Conservation (phyloP, 2,113 vertebrate species). For the Tamias sibiricus region DNA sequence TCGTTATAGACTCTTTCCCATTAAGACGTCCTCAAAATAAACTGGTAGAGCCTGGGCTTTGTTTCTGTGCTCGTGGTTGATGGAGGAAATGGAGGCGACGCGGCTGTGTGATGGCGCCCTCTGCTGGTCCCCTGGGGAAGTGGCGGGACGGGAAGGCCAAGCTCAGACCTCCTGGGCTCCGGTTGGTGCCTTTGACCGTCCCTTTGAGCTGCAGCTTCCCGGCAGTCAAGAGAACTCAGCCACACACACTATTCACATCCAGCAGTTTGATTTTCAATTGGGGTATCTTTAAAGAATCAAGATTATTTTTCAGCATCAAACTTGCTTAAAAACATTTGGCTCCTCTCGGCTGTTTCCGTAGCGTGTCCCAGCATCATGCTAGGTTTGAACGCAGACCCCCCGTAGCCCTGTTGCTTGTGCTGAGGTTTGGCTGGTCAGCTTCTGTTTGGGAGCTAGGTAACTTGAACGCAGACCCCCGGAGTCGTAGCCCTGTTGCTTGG, state of each 20-base stretch:
- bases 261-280: neutral
- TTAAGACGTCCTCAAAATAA: neutral
- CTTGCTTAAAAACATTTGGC: neutral
- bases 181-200: too few species aligned
- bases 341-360: neutral
- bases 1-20: rapidly evolving
- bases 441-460: neutral
- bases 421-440: too few species aligned
- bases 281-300: neutral
- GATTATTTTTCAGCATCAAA: neutral
- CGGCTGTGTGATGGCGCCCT: neutral
- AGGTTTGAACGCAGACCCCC: neutral
- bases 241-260: neutral
- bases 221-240: too few species aligned
- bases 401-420: too few species aligned
- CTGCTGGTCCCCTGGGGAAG: neutral
- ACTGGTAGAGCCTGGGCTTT: rapidly evolving
- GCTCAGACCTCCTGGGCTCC: neutral
- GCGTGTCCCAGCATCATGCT: too few species aligned
- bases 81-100: rapidly evolving
- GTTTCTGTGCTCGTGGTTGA: neutral
- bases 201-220: neutral
- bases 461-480: neutral
- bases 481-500: neutral
- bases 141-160: rapidly evolving